Conservation (phyloP, 2,113 vertebrate species). For the Picathartes gymnocephalus region DNA sequence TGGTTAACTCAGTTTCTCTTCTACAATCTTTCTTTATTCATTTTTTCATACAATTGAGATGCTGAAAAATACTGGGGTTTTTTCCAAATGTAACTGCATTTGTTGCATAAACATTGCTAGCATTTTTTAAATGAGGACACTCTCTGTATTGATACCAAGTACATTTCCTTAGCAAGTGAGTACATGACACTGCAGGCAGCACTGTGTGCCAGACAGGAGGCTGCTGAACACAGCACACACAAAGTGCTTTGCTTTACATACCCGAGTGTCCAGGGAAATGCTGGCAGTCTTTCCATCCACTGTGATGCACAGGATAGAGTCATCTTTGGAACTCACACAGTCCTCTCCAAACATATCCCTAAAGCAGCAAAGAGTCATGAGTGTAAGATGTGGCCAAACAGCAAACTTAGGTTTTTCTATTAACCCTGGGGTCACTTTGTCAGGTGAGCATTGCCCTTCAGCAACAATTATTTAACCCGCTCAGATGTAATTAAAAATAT, state of each 20-base stretch:
- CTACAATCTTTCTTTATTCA: background rate
- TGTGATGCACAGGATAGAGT: slow-evolving; percentile 74
- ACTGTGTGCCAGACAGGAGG: background rate
- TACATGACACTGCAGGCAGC: background rate
- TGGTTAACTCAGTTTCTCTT: background rate
- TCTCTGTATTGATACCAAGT: background rate
- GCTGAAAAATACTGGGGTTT: background rate
- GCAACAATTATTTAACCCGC: background rate
- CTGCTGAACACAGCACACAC: background rate
- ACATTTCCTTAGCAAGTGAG: background rate
- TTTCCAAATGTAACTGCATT: background rate
- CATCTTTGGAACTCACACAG: slow-evolving; percentile 81
- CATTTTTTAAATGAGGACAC: background rate
- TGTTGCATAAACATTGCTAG: background rate
- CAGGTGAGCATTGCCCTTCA: background rate
- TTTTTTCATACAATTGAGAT: background rate
- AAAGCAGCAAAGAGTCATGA: background rate
- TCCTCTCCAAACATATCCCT: slow-evolving; percentile 97
- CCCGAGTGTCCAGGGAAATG: slow-evolving; percentile 83
- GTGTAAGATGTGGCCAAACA: background rate
- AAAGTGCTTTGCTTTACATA: slow-evolving; percentile 57
- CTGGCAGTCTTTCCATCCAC: slow-evolving; percentile 87
- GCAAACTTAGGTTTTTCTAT: background rate
- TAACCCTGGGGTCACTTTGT: background rate
- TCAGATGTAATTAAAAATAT: background rate